Evolutionary conservation across 92 coral and sea anemone species (phyloP).

Genomic region (Metridium senile): DNA sequence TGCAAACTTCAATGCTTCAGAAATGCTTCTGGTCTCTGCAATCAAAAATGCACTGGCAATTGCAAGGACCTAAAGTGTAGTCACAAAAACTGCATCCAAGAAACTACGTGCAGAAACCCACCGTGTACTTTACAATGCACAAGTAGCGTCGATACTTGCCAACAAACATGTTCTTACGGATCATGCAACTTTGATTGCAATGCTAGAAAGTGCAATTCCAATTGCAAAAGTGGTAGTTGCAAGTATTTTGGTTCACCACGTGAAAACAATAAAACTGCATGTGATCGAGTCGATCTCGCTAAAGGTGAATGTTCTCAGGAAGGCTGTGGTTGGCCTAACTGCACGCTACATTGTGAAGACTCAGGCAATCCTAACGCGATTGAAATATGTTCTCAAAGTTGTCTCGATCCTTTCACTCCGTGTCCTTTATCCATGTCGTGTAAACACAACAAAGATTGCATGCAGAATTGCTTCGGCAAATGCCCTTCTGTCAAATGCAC

Average conservation of each 20-base stretch:
- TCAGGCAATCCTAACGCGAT: neutral
- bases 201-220: constrained; percentile 20
- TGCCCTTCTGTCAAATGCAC: constrained; percentile 12
- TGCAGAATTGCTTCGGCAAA: constrained; percentile 26
- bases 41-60: constrained; percentile 23
- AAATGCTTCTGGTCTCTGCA: constrained; percentile 15
- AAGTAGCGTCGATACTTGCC: constrained; percentile 25
- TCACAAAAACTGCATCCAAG: constrained; percentile 23
- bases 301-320: constrained; percentile 24
- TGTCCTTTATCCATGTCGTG: constrained; percentile 27
- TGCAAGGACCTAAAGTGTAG: constrained; percentile 15
- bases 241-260: constrained; percentile 19
- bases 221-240: constrained; percentile 25
- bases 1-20: constrained; percentile 13
- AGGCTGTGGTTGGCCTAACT: constrained; percentile 43
- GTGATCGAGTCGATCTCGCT: constrained; percentile 15
- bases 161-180: constrained; percentile 26
- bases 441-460: constrained; percentile 15
- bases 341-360: constrained; percentile 13
- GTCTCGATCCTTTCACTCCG: constrained; percentile 17
- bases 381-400: constrained; percentile 19
- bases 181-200: constrained; percentile 24
- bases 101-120: constrained; percentile 22
- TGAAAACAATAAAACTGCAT: constrained; percentile 12
- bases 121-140: constrained; percentile 27